Base-by-base conservation (phyloP, 1,140 invertebrate genomes). In the Ephestia elutella region DNA sequence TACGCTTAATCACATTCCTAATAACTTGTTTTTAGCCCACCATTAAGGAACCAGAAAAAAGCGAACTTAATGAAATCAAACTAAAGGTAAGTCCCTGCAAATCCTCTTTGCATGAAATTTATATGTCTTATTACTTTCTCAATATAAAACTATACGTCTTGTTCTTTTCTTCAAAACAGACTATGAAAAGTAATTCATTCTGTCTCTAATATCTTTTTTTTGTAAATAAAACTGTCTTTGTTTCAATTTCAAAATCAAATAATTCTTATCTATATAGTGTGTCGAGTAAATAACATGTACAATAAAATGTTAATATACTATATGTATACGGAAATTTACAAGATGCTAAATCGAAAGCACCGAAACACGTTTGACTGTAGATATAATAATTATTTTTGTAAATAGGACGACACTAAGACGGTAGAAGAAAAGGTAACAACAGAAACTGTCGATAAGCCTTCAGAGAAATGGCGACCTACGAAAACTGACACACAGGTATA, bases 401-500 rank as follows among this genome's bases (percentile, higher is more conserved):
- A 82, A 78, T 84, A 86, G 82, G 82, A 83, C 54, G 70, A 73
- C 54, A 62, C 30, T 66, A 62, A 70, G 54, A 72, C 54, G 28
- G 62, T 66, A 69, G 76, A 84, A 71, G 81, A 80, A 58, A 73
- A 66, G 57, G 66, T 70, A 66, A 70, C 60, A 61, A 60, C 72
- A 70, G 75, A 73, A 60, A 57, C 68, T 65, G 60, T 70, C 25
- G 68, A 86, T 75, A 82, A 71, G 66, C 69, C 66, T 65, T 68
- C 78, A 70, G 77, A 80, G 63, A 72, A 75, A 65, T 71, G 80
- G 81, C 82, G 76, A 79, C 78, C 72, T 74, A 75, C 78, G 71
- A 78, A 82, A 76, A 72, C 73, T 74, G 66, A 85, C 63, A 83
- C 80, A 74, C 75, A 87, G 84, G 84, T 87, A 86, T 70, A 80